Percentiles rank a stretch among this genome's conserved stretches.
Conservation (phyloP, 2,797 vertebrate genomes). For the Pipistrellus pygmaeus region DNA sequence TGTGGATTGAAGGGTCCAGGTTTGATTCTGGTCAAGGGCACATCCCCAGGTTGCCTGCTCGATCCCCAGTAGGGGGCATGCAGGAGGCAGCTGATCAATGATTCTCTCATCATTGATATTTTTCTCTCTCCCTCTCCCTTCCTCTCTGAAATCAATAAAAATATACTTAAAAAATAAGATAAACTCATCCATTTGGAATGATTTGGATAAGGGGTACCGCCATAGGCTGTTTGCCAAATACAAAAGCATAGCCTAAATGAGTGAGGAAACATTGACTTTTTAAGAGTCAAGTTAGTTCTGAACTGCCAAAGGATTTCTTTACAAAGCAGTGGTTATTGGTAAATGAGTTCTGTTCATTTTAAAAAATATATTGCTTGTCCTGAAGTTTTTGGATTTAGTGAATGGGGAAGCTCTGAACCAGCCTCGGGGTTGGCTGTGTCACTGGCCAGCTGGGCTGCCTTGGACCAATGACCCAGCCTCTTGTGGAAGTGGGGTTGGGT, state of each 20-base stretch:
- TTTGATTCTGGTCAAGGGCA: too few species aligned
- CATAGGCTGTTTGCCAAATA: not conserved
- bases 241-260: not conserved
- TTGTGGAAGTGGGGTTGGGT: not conserved
- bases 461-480: not conserved
- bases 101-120: too few species aligned
- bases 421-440: not conserved
- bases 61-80: too few species aligned
- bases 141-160: too few species aligned
- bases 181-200: constrained; percentile 7
- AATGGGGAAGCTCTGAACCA: not conserved
- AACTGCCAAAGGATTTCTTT: not conserved
- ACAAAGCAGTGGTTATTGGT: constrained; percentile 1
- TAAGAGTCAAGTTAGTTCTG: not conserved
- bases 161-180: not conserved
- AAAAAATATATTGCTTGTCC: not conserved
- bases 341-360: not conserved
- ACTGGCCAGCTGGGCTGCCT: not conserved
- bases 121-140: too few species aligned
- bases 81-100: too few species aligned
- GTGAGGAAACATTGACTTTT: not conserved
- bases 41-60: too few species aligned
- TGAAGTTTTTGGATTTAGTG: not conserved
- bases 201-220: not conserved
- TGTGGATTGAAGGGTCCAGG: too few species aligned